These are phyloP conservation scores for Masticophis lateralis DNA, from an alignment of 2,797 vertebrate genomes.

Conservation along the genomic window DNA sequence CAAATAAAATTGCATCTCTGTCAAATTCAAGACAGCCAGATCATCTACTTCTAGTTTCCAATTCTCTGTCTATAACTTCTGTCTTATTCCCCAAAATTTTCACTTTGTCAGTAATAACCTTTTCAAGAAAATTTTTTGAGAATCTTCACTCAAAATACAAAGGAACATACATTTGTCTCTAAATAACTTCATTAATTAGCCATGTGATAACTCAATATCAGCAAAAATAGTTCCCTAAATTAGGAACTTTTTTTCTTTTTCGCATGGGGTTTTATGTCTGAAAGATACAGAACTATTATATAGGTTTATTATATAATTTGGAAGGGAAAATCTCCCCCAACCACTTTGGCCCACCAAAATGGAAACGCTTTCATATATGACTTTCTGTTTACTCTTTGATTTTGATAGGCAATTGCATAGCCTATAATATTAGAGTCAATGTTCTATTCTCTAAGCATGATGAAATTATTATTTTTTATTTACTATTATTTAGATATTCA, in stretches of 20 bases:
- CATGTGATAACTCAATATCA: not conserved
- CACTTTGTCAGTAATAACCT: not conserved
- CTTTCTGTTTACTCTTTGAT: not conserved
- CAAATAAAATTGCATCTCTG: not conserved
- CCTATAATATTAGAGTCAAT: not conserved
- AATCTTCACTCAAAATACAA: not conserved
- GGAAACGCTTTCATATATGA: not conserved
- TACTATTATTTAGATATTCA: not conserved
- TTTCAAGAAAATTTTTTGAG: not conserved
- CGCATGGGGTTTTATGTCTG: not conserved
- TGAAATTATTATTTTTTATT: not conserved
- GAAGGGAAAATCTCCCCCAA: not conserved
- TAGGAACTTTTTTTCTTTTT: not conserved
- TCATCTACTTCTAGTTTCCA: not conserved
- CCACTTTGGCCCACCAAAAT: not conserved
- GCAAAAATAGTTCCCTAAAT: not conserved
- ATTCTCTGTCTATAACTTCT: not conserved
- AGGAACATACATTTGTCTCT: not conserved
- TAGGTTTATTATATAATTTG: not conserved
- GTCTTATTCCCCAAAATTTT: not conserved
- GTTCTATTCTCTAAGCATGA: not conserved
- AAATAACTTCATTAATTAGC: not conserved
- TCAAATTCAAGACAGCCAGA: not conserved
- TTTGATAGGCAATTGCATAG: not conserved
- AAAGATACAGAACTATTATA: not conserved